phyloP scores from a whole-genome alignment of 2,113 vertebrate species.

The Scomber scombrus region DNA sequence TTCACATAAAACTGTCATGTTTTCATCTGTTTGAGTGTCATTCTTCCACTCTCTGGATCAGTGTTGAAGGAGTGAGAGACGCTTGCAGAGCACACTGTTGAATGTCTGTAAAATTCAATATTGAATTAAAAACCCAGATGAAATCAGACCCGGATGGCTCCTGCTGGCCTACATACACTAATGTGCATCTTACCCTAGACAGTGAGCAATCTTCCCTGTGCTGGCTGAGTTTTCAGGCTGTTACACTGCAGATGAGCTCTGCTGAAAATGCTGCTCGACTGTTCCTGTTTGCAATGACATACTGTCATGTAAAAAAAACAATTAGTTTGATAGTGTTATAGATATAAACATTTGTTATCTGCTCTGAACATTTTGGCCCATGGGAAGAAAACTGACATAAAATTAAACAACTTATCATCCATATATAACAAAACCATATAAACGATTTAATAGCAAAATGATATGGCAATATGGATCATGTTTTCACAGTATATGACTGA shows the following conservation, averaged over 20 bases:
- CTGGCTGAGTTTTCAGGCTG: slow-evolving; percentile 21
- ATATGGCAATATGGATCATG: too few relatives aligned
- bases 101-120: slow-evolving; percentile 54
- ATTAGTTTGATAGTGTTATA: too few relatives aligned
- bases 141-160: slow-evolving; percentile 56
- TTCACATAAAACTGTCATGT: neutral
- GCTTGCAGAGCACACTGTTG: slow-evolving; percentile 51
- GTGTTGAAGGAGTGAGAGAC: too few relatives aligned
- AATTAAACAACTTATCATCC: too few relatives aligned
- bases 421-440: too few relatives aligned
- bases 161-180: slow-evolving; percentile 25
- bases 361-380: too few relatives aligned
- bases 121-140: slow-evolving; percentile 63
- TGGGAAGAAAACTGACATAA: too few relatives aligned
- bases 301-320: too few relatives aligned
- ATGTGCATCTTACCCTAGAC: slow-evolving; percentile 8
- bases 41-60: slow-evolving; percentile 1
- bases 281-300: neutral
- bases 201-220: slow-evolving; percentile 20
- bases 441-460: too few relatives aligned
- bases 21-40: neutral
- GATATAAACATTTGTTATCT: too few relatives aligned
- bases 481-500: too few relatives aligned
- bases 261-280: slow-evolving; percentile 3
- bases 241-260: neutral